phyloP scores from a whole-genome alignment of 2,113 vertebrate species.

The Otolemur garnettii region DNA sequence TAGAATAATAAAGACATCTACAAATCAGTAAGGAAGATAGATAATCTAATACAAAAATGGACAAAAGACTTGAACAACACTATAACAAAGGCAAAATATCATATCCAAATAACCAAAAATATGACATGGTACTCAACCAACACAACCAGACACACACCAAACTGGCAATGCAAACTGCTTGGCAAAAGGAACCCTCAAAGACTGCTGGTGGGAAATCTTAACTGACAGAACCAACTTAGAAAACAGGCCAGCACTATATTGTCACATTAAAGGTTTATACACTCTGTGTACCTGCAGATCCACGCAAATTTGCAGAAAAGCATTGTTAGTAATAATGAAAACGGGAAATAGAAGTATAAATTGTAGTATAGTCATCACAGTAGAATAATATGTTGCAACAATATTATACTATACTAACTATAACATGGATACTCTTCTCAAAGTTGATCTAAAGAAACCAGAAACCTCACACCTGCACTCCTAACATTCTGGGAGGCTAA shows the following conservation, averaged over 20 bases:
- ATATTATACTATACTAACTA: not conserved
- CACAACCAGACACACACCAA: not conserved
- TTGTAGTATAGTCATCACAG: not conserved
- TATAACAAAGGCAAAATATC: not conserved
- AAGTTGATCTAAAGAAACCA: not conserved
- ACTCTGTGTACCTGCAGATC: not conserved
- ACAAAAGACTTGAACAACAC: not conserved
- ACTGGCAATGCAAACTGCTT: not conserved
- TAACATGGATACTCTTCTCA: not conserved
- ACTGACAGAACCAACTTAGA: not conserved
- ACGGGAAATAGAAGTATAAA: not conserved
- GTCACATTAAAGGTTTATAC: not conserved
- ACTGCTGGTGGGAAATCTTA: not conserved
- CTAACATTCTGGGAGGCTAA: too few species aligned
- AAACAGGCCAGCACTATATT: not conserved
- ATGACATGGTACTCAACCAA: not conserved
- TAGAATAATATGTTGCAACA: not conserved
- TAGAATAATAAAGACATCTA: not conserved
- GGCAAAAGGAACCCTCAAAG: not conserved
- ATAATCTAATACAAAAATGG: not conserved
- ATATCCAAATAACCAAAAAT: slow-evolving; percentile 6
- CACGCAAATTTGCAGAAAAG: not conserved
- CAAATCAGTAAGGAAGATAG: not conserved
- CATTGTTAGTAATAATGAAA: not conserved
- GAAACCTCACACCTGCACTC: not conserved